A percentile compares a stretch with the other conserved stretches of the same genome.
Evolutionary conservation across 2,888 invertebrate genomes (phyloP).

Genomic region (Synanthedon myopaeformis): DNA sequence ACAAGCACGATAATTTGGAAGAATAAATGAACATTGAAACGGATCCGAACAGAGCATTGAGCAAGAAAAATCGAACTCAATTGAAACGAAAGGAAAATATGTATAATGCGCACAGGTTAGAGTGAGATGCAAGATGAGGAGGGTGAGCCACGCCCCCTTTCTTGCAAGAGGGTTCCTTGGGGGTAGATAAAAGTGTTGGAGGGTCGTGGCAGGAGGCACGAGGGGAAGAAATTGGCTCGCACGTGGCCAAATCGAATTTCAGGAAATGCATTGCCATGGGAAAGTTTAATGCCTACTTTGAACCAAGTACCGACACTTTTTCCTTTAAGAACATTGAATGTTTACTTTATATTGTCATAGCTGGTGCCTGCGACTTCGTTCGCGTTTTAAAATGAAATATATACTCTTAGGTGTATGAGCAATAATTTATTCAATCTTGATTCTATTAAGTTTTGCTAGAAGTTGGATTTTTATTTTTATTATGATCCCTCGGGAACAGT

Average conservation of each 20-base stretch:
- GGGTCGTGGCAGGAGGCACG: slow-evolving; percentile 18
- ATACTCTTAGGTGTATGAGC: too few species aligned
- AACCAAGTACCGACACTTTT: too few species aligned
- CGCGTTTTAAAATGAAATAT: too few species aligned
- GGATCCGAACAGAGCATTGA: background rate
- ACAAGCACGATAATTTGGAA: too few species aligned
- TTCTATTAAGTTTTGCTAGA: too few species aligned
- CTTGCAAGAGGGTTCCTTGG: slow-evolving; percentile 33
- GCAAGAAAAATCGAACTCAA: slow-evolving; percentile 17
- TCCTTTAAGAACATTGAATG: too few species aligned
- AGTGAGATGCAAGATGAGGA: slow-evolving; percentile 28
- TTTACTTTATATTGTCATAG: too few species aligned
- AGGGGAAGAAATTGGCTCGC: slow-evolving; percentile 31
- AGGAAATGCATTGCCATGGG: slow-evolving; percentile 15
- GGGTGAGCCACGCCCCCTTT: slow-evolving; percentile 39
- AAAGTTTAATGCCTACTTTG: slow-evolving; percentile 3
- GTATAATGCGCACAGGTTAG: slow-evolving; percentile 12
- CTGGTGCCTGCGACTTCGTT: too few species aligned
- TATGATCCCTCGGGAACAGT: too few species aligned
- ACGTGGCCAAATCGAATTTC: slow-evolving; percentile 23
- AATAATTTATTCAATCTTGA: too few species aligned
- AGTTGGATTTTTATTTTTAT: too few species aligned
- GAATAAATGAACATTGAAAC: background rate
- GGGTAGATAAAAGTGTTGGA: slow-evolving; percentile 22
- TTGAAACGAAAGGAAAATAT: slow-evolving; percentile 12